These are phyloP conservation scores for Agrilus planipennis DNA, from an alignment of 1,140 invertebrate species.

Conservation along the genomic window DNA sequence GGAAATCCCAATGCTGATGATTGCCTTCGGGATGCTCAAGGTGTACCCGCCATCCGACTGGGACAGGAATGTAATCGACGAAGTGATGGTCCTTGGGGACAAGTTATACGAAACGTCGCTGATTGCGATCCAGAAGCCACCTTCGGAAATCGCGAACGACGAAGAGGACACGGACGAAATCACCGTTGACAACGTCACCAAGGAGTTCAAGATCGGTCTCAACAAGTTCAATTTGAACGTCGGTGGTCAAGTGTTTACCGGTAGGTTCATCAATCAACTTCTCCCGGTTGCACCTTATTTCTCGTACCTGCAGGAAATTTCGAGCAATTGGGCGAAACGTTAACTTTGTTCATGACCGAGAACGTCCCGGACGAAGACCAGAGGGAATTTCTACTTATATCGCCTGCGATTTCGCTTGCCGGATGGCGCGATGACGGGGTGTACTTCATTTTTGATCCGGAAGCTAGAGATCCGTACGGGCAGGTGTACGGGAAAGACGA, in stretches of 20 bases:
- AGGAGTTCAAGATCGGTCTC: conserved; percentile 26
- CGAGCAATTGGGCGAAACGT: conserved; percentile 13
- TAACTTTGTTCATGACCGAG: conserved; percentile 7
- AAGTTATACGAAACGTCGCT: conserved; percentile 12
- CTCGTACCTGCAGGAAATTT: conserved; percentile 17
- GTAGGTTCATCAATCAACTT: too few relatives aligned
- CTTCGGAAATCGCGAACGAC: neutral
- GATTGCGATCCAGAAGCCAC: neutral
- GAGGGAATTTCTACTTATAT: conserved; percentile 19
- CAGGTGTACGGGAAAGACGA: conserved; percentile 22
- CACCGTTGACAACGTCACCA: conserved; percentile 21
- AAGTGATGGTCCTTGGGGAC: conserved; percentile 16
- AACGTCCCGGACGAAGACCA: conserved; percentile 15
- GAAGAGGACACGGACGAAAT: conserved; percentile 16
- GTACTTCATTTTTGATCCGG: conserved; percentile 30
- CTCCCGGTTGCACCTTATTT: too few relatives aligned
- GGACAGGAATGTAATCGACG: conserved; percentile 23
- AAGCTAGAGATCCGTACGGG: conserved; percentile 22
- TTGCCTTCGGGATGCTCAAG: conserved; percentile 21
- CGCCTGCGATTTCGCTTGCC: conserved; percentile 14
- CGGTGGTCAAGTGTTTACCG: neutral
- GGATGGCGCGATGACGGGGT: conserved; percentile 23
- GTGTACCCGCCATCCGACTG: conserved; percentile 21
- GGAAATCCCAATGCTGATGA: conserved; percentile 25
- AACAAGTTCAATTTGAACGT: conserved; percentile 24